Evolutionary conservation across 2,888 invertebrate species (phyloP), one percentile per base, ranked within the genome.

Genomic region (Catocala fraxini): DNA sequence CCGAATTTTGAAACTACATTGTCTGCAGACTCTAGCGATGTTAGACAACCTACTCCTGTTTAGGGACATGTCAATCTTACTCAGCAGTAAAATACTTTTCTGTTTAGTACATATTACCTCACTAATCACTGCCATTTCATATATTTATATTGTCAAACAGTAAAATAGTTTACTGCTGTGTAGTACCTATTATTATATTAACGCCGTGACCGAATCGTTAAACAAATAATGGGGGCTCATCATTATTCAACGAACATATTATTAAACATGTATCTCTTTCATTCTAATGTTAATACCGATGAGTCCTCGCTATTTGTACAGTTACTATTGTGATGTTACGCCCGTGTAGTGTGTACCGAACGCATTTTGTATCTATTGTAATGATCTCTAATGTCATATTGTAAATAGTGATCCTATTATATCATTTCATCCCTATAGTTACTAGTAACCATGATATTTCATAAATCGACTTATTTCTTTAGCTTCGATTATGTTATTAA

Each of bases 331-430:
- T 73, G 59, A 62, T 63, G 45, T 59, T 65, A 71, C 56, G 54
- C 61, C 61, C 60, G 64, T 12, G 55, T 67, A 76, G 66, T 64
- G 60, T 63, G 63, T 71, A 64, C 59, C 47, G 64, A 69, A 59
- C 69, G 66, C 70, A 73, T 76, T 67, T 77, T 71, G 67, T 75
- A 75, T 73, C 77, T 75, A 74, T 65, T 73, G 56, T 70, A 73
- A 70, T 75, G 76, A 77, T 77, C 76, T 77, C 76, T 76, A 69
- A 79, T 67, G 63, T 73, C 73, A 61, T 75, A 66, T 74, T 79
- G 79, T 79, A 79, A 77, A 79, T 79, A 79, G 51, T 71, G 65
- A 67, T 70, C 68, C 67, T 71, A 57, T 39, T 2, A 39, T 65
- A 71, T 73, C 54, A 66, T 76, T 75, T 79, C 73, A 68, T 69